These are phyloP conservation scores for Coelopa pilipes DNA, from an alignment of 2,888 invertebrate genomes.

Conservation along the genomic window DNA sequence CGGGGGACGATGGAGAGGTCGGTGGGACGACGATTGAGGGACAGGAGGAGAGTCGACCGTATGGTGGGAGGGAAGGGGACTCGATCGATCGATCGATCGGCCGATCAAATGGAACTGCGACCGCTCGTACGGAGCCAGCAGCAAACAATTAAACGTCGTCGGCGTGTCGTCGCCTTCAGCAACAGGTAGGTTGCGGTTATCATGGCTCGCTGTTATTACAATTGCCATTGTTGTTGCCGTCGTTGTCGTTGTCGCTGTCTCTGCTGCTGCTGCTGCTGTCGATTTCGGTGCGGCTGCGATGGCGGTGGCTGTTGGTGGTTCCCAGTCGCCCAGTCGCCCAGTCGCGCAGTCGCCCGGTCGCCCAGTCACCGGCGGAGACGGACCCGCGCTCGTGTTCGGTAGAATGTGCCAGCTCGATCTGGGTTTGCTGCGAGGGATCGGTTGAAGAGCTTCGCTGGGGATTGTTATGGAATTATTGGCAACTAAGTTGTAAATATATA, in stretches of 20 bases:
- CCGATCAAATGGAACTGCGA: slow-evolving; percentile 8
- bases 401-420: background rate
- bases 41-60: too few relatives aligned
- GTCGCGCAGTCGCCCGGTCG: background rate
- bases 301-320: background rate
- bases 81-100: background rate
- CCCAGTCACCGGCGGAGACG: background rate
- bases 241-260: slow-evolving; percentile 5
- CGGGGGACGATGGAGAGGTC: too few relatives aligned
- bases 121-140: slow-evolving; percentile 9
- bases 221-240: slow-evolving; percentile 11
- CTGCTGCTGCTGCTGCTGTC: background rate
- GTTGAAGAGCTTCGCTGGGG: slow-evolving; percentile 14
- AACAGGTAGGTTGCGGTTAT: slow-evolving; percentile 30
- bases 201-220: background rate
- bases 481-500: slow-evolving; percentile 29
- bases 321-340: too few relatives aligned
- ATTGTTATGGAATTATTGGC: slow-evolving; percentile 26
- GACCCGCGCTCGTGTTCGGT: background rate
- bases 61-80: too few relatives aligned
- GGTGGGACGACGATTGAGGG: too few relatives aligned
- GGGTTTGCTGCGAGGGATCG: slow-evolving; percentile 19
- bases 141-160: slow-evolving; percentile 18
- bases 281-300: background rate
- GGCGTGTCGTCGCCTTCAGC: slow-evolving; percentile 26